Base-by-base conservation (phyloP, 2,113 vertebrate genomes). In the Miniopterus natalensis region DNA sequence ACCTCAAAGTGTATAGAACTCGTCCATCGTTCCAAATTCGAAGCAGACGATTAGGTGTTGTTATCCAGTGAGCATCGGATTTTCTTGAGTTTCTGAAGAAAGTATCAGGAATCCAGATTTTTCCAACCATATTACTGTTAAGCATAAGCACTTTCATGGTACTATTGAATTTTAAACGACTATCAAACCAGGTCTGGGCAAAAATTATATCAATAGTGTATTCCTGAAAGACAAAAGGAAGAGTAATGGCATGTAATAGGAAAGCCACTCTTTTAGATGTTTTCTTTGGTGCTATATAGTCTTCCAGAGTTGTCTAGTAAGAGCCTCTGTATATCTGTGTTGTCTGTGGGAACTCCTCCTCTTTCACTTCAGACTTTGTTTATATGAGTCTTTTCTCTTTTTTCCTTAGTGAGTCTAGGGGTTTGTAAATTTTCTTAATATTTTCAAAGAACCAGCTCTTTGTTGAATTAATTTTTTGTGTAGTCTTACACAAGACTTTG, bases 121-220 rank as follows among this genome's bases (percentile, higher is more conserved):
- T 99, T 80, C 99, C 99, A 92, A 99, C 99, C 99, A 99, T 99
- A 95, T 99, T 99, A 96, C 99, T 99, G 98, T 99, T 99, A 75
- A 99, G 99, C 99, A 99, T 99, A 40, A 99, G 99, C 40, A 99
- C 98, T 97, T 99, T 99, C 99, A 99, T 99, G 8, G 99, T 99
- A 97, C 99, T 99, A 96, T 99, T 99, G 98, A 99, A 99, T 97
- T 99, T 99, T 84, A 99, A 98, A 25, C 99, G 98, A 96, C 99
- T 99, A 98, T 99, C 99, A 94, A 99, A 99, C 99, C 99, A 99
- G 8, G 99, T 99, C 98, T 99, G 99, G 75, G 99, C 99, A 97
- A 99, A 99, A 98, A 99, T 99, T 97, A 99, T 99, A 97, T 99
- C 99, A 90, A 99, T 99, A 79, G 99, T 99, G 93, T 99, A 99